phyloP scores from a whole-genome alignment of 2,888 invertebrate species.

The Eupsilia transversa region DNA sequence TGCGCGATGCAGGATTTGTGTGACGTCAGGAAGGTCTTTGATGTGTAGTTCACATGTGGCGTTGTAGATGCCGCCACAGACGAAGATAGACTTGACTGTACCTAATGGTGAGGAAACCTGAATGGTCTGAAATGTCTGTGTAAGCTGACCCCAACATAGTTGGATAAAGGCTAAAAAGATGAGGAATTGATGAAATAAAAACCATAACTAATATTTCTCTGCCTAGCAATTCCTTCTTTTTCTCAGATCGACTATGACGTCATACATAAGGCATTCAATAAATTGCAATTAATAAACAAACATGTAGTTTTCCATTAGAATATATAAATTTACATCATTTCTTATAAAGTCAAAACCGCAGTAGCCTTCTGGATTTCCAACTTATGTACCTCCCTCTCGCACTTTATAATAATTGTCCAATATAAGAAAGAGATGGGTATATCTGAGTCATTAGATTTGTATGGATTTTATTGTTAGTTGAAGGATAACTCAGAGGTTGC shows the following conservation, averaged over 20 bases:
- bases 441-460: constrained; percentile 32
- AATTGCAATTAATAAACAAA: constrained; percentile 26
- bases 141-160: neutral
- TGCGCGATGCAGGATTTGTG: too few species aligned
- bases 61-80: too few species aligned
- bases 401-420: neutral
- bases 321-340: neutral
- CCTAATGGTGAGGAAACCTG: too few species aligned
- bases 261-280: neutral
- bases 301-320: constrained; percentile 11
- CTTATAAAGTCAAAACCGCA: constrained; percentile 50
- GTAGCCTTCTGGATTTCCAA: constrained; percentile 52
- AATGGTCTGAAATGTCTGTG: too few species aligned
- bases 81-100: too few species aligned
- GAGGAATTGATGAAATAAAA: neutral
- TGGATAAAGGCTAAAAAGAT: neutral
- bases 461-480: constrained; percentile 23
- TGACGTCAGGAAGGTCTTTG: too few species aligned
- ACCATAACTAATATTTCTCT: neutral
- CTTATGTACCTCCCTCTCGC: neutral
- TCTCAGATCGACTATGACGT: neutral
- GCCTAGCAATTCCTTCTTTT: neutral
- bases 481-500: constrained; percentile 30
- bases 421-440: constrained; percentile 13
- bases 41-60: too few species aligned